Percentiles rank a stretch among this genome's conserved stretches.
These are phyloP conservation scores for Pheosia gnoma DNA, from an alignment of 2,888 invertebrate species.

Conservation along the genomic window DNA sequence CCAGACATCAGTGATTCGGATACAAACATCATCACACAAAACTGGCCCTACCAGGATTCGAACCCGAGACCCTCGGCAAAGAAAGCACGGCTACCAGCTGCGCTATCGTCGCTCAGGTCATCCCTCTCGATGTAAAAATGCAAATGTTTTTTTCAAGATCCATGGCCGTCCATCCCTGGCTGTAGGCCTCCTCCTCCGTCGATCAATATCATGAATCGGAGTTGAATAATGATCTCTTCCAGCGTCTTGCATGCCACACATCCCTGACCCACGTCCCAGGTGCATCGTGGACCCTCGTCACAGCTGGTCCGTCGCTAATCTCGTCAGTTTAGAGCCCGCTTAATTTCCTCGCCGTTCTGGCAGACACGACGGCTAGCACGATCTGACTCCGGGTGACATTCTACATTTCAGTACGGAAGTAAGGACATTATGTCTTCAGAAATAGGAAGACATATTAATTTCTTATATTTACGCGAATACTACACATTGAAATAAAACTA, in stretches of 20 bases:
- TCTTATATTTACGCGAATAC: no score
- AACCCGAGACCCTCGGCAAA: no score
- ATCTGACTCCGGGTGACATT: background rate
- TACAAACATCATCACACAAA: no score
- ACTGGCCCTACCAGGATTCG: no score
- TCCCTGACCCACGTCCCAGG: slow-evolving; percentile 39
- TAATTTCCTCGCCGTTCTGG: slow-evolving; percentile 50
- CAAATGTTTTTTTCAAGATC: no score
- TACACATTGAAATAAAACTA: no score
- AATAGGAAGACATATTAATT: background rate
- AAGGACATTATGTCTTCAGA: background rate
- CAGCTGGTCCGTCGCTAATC: slow-evolving; percentile 42
- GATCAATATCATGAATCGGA: background rate
- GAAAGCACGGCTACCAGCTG: no score
- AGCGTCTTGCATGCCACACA: slow-evolving; percentile 1
- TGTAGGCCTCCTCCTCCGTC: no score
- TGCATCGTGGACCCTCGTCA: slow-evolving; percentile 57
- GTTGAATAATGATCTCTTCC: slow-evolving; percentile 14
- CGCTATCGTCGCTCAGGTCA: no score
- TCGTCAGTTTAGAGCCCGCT: slow-evolving; percentile 48
- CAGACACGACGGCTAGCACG: slow-evolving; percentile 18
- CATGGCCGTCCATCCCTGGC: no score
- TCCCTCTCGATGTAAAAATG: no score
- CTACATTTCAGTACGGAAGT: background rate
- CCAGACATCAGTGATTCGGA: no score